Base-by-base conservation (phyloP, 2,797 vertebrate species). In the Premnoplex brunnescens region DNA sequence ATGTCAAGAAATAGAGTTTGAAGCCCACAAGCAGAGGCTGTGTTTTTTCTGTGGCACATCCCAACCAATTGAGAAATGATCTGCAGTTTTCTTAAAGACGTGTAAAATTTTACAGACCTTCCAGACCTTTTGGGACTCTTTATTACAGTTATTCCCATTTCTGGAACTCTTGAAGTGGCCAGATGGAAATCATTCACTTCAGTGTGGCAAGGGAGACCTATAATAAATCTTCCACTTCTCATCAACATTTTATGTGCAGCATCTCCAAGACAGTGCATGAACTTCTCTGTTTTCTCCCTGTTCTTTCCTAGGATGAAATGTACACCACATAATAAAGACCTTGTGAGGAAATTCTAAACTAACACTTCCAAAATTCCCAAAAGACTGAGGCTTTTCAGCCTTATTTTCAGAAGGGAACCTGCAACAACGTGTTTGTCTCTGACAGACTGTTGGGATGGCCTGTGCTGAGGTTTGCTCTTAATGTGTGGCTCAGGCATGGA, bases 1-100 rank as follows among this genome's bases (percentile, higher is more conserved):
- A 91, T 85, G 89, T 94, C 96, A 94, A 85, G 56, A 80, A 94
- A 88, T 66, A 37, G 14, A 52, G 30, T 84, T 28, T 78, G 48
- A 72, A 95, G 48, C 49, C 36, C 4, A 58, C 6, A 73, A 55
- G 69, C 20, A 88, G 17, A 69, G 59, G 11, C 71, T 86, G 37
- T 24, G 12, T 10, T 41, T 93, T 71, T 72, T 55, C 60, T 82
- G 30, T 73, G 49, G 14, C 56, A 76, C 14, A 54, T 72, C 41
- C 12, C 51, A 84, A 69, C 27, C 5, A 6, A 24, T 2, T 75
- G 73, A 86, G 76, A 81, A 91, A 84, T 56, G 3, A 76, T 37
- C 41, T 69, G 16, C 44, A 76, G 9, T 82, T 88, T 67, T 91
- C 20, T 71, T 83, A n/a, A 46, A 77, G 36, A 71, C 20, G 6